These are phyloP conservation scores for Calosoma granatense DNA, from an alignment of 1,140 invertebrate genomes.

Conservation along the genomic window DNA sequence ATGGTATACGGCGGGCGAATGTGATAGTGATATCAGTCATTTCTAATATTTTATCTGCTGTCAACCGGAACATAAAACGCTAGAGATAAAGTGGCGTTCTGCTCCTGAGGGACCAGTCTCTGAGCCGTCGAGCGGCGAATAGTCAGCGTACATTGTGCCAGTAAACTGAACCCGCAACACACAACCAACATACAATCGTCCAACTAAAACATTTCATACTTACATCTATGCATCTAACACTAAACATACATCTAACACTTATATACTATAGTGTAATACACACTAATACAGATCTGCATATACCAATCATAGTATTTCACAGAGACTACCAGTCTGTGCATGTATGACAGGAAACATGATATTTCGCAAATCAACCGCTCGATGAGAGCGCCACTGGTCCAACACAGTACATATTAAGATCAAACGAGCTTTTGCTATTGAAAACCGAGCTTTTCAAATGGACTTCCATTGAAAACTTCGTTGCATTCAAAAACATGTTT, in stretches of 20 bases:
- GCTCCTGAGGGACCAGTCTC: constrained; percentile 8
- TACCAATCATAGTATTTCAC: too few species aligned
- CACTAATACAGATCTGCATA: too few species aligned
- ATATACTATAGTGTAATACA: too few species aligned
- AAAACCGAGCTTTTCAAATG: constrained; percentile 24
- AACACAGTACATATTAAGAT: constrained; percentile 22
- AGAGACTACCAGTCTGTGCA: too few species aligned
- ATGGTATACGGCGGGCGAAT: background rate
- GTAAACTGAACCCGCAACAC: too few species aligned
- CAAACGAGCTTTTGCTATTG: constrained; percentile 26
- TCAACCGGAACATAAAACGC: constrained; percentile 14
- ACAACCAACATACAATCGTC: too few species aligned
- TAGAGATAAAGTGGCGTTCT: constrained; percentile 11
- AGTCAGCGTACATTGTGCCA: constrained; percentile 11
- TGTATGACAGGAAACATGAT: too few species aligned
- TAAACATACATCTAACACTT: too few species aligned
- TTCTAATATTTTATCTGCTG: constrained; percentile 15
- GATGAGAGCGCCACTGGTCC: background rate
- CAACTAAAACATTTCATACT: too few species aligned
- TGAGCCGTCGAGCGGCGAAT: constrained; percentile 19
- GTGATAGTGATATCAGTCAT: constrained; percentile 9
- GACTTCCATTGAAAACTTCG: constrained; percentile 21
- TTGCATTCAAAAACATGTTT: constrained; percentile 25
- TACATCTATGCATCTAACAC: too few species aligned
- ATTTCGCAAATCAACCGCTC: too few species aligned